Evolutionary conservation across 2,888 invertebrate genomes (phyloP), one percentile per base, ranked within the genome.

Genomic region (Orthonychiurus folsomi): DNA sequence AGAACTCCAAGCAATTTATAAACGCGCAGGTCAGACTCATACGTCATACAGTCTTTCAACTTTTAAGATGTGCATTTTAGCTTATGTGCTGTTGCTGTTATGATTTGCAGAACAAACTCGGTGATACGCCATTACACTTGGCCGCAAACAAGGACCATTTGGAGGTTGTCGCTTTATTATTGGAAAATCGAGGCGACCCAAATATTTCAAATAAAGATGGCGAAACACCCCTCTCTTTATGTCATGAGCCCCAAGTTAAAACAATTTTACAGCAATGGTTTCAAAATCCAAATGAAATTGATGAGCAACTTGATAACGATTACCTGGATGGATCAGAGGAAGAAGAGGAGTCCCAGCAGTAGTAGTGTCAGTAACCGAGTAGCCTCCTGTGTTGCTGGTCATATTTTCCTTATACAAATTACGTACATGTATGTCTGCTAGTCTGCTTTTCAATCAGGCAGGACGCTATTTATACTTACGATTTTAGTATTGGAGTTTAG

Each of bases 61-160:
- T n/a, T n/a, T n/a, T n/a, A n/a, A n/a, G n/a, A n/a, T n/a, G n/a
- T n/a, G n/a, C 9, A 48, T 23, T 48, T 53, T 48, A 21, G 23
- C n/a, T n/a, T n/a, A n/a, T n/a, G n/a, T n/a, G 9, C n/a, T n/a
- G n/a, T n/a, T n/a, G n/a, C n/a, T n/a, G 25, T 37, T 9, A n/a
- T 50, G 23, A 54, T 26, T 56, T 74, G 53, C 74, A 85, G 83
- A 85, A 85, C 75, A 84, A 83, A 76, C 77, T 85, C 67, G 85
- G 85, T 15, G 85, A 85, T 73, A 83, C 84, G 3, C 81, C 85
- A 1, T 74, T 85, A 27, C 85, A 85, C 73, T 78, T 81, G 15
- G 84, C 84, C 50, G 79, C 84, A 1, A 81, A 80, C 77, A 82
- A 81, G 73, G 82, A 82, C n/a, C 83, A 84, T 70, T 73, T 78